These are phyloP conservation scores for Caradrina kadenii DNA, from an alignment of 2,888 invertebrate species.

Conservation along the genomic window DNA sequence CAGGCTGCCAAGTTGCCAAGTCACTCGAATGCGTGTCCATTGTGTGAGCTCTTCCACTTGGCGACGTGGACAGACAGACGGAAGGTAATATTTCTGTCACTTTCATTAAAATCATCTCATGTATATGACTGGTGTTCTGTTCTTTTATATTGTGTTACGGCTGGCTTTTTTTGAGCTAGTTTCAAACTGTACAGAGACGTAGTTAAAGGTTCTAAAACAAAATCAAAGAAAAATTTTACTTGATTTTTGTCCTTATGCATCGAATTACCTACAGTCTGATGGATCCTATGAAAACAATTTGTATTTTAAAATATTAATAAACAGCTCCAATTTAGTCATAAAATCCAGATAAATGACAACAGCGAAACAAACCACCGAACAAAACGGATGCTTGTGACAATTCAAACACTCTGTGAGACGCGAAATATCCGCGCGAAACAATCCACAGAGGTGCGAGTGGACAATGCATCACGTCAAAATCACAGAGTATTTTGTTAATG, in stretches of 20 bases:
- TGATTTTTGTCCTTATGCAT: no score
- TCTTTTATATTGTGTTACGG: conserved; percentile 2
- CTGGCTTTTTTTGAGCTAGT: not conserved
- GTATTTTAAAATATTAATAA: not conserved
- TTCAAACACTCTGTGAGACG: conserved; percentile 51
- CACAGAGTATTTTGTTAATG: conserved; percentile 19
- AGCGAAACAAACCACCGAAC: conserved; percentile 26
- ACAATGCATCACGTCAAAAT: conserved; percentile 40
- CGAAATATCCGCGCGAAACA: conserved; percentile 50
- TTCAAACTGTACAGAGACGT: not conserved
- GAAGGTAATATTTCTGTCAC: conserved; percentile 81
- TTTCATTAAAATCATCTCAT: conserved; percentile 73
- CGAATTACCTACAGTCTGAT: not conserved
- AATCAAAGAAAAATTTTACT: no score
- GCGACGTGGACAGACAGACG: conserved; percentile 71
- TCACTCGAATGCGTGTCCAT: conserved; percentile 73
- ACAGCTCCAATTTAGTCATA: conserved; percentile 9
- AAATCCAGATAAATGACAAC: conserved; percentile 14
- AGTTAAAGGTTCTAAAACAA: not conserved
- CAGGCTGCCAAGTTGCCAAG: conserved; percentile 59
- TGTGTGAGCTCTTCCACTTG: conserved; percentile 78
- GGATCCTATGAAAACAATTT: not conserved
- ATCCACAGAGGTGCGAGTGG: conserved; percentile 52
- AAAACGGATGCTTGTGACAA: conserved; percentile 50
- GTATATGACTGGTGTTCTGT: conserved; percentile 6